phyloP scores from a whole-genome alignment of 2,797 vertebrate genomes.

The Channallabes apus region DNA sequence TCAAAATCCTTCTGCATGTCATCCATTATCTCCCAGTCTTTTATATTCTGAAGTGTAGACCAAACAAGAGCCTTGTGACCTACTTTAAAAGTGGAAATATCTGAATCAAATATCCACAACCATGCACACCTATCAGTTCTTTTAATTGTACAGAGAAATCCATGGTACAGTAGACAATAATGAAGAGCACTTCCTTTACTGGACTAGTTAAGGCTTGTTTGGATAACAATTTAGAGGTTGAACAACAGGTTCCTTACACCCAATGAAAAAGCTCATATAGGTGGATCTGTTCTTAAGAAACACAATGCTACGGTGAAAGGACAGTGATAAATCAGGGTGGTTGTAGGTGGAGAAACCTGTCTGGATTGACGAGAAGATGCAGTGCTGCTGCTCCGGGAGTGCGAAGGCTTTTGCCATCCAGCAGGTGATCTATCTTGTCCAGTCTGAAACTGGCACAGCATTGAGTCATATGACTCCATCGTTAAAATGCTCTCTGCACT shows the following conservation, averaged over 20 bases:
- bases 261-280: conserved; percentile 1
- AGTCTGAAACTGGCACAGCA: conserved; percentile 70
- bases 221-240: conserved; percentile 36
- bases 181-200: conserved; percentile 15
- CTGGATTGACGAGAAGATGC: conserved; percentile 82
- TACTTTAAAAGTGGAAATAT: neutral
- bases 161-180: neutral
- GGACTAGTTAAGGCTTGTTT: conserved; percentile 29
- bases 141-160: neutral
- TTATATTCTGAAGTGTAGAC: conserved; percentile 72
- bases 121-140: neutral
- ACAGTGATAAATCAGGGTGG: neutral
- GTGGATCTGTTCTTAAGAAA: neutral
- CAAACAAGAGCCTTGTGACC: neutral
- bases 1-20: conserved; percentile 69
- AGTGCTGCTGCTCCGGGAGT: conserved; percentile 84
- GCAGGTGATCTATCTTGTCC: conserved; percentile 78
- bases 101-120: neutral
- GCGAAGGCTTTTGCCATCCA: conserved; percentile 70
- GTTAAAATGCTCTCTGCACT: conserved; percentile 16
- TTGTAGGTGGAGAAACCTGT: conserved; percentile 72
- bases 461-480: conserved; percentile 67
- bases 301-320: neutral
- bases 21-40: conserved; percentile 92
- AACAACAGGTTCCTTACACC: conserved; percentile 46